Base-by-base conservation (phyloP, 2,113 vertebrate species). In the Chionodraco myersi region DNA sequence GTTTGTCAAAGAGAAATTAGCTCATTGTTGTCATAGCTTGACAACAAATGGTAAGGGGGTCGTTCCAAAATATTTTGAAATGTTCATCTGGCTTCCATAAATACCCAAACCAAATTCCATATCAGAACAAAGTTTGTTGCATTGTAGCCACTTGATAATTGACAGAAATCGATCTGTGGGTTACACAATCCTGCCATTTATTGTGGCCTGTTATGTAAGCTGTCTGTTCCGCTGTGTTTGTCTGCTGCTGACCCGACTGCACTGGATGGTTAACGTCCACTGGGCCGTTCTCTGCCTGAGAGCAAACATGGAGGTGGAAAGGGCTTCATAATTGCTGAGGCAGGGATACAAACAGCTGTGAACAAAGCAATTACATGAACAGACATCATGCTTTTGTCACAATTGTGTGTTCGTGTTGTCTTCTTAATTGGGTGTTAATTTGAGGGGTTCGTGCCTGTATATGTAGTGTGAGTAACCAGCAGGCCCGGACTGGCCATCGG, bases 321-420 rank as follows among this genome's bases (percentile, higher is more conserved):
- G 26, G 26, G 54, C 23, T 12, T 12, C 18, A 10, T 72, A 56
- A 78, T 60, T 41, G 23, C 57, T 72, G 47, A 57, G 59, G 44
- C 64, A 48, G 45, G 23, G 64, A 53, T 49, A 30, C n/a, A 53
- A 71, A 70, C n/a, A 23, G 56, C 77, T 52, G 52, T 57, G 57
- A 57, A 44, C 14, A 67, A 67, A 60, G 58, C 74, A 70, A 8
- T 79, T 62, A 80, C 48, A 64, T 48, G 51, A 69, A 57, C 26
- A 71, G 23, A 49, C 59, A 9, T 69, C 36, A 18, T 11, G 52
- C 49, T 13, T 65, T 3, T 65, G 47, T 60, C 16, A 47, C 61
- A 36, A n/a, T 18, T 61, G 11, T 68, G n/a, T 23, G 36, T 69
- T 14, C 21, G 34, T 44, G 36, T 8, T 52, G 63, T 41, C 62